Evolutionary conservation across 1,140 invertebrate genomes (phyloP).

Genomic region (Penaeus chinensis): DNA sequence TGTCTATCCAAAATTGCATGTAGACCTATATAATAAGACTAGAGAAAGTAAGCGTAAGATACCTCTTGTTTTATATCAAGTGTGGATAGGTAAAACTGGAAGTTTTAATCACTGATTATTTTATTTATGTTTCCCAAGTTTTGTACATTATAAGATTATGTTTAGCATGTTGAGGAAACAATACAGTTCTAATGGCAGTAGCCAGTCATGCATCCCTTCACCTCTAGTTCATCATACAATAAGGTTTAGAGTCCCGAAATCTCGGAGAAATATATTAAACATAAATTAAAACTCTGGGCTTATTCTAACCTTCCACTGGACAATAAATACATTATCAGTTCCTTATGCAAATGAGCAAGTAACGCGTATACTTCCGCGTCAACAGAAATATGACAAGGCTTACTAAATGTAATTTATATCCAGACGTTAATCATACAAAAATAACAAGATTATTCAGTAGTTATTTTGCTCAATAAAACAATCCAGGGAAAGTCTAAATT

Average conservation of each 20-base stretch:
- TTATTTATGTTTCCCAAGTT: constrained; percentile 61
- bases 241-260: constrained; percentile 46
- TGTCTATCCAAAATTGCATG: no score
- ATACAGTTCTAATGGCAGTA: constrained; percentile 51
- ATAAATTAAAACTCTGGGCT: constrained; percentile 39
- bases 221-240: constrained; percentile 53
- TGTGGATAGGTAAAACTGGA: constrained; percentile 52
- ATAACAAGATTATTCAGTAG: constrained; percentile 38
- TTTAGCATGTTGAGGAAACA: constrained; percentile 53
- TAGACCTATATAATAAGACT: no score
- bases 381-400: constrained; percentile 29
- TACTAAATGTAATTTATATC: background rate
- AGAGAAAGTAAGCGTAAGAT: no score
- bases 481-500: constrained; percentile 52
- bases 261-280: constrained; percentile 44
- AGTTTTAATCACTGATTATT: constrained; percentile 55
- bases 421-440: constrained; percentile 52
- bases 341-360: constrained; percentile 21
- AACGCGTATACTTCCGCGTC: constrained; percentile 9
- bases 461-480: constrained; percentile 40
- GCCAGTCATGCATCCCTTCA: constrained; percentile 61
- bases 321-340: constrained; percentile 16
- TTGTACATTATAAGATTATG: constrained; percentile 56
- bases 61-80: constrained; percentile 21
- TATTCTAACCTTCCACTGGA: constrained; percentile 53